These are phyloP conservation scores for Mylabris phalerata DNA, from an alignment of 1,140 invertebrate species.

Conservation along the genomic window DNA sequence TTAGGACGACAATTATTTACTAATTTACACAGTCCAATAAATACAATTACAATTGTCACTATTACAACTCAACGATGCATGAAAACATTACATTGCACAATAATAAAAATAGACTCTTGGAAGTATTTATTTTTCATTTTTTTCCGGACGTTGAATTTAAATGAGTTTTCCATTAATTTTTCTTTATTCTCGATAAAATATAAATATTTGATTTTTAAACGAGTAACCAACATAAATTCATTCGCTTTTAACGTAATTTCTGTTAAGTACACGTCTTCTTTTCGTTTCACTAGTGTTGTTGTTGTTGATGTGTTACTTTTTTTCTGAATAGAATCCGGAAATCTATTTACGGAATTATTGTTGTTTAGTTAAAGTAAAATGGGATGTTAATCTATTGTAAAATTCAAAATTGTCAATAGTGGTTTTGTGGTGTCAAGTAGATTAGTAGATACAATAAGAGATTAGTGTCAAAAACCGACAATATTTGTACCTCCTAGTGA, in stretches of 20 bases:
- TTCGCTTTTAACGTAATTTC: too few species aligned
- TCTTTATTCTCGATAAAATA: too few species aligned
- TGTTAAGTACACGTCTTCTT: too few species aligned
- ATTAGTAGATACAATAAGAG: constrained; percentile 14
- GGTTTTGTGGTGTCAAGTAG: constrained; percentile 8
- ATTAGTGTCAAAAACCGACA: constrained; percentile 15
- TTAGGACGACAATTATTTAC: constrained; percentile 37
- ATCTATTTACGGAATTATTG: too few species aligned
- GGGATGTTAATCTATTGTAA: too few species aligned
- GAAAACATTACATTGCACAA: constrained; percentile 11
- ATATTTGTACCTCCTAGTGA: constrained; percentile 14
- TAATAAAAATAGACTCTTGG: constrained; percentile 4
- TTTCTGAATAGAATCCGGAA: too few species aligned
- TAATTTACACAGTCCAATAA: constrained; percentile 37
- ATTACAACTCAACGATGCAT: constrained; percentile 12
- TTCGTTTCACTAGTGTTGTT: too few species aligned
- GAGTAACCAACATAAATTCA: too few species aligned
- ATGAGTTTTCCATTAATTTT: not conserved
- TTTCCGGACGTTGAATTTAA: constrained; percentile 5
- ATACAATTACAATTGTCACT: constrained; percentile 34
- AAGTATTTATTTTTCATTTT: constrained; percentile 6
- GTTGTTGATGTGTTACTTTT: too few species aligned
- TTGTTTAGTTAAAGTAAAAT: too few species aligned
- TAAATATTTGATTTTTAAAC: too few species aligned
- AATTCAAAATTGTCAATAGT: too few species aligned